phyloP scores from a whole-genome alignment of 2,797 vertebrate species.

The Pygocentrus nattereri region DNA sequence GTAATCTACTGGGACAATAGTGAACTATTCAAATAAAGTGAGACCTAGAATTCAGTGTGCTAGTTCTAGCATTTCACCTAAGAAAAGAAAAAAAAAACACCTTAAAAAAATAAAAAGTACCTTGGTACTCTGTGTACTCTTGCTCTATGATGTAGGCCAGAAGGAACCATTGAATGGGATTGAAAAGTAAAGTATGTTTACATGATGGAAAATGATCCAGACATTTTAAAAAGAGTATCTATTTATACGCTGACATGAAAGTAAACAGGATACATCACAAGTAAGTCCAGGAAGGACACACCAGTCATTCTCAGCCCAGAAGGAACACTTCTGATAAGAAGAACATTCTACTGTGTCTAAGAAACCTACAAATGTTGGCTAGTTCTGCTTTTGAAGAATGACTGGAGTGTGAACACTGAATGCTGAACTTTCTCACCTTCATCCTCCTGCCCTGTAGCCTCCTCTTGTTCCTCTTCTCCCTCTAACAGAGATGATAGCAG shows the following conservation, averaged over 20 bases:
- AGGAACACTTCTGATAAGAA: neutral
- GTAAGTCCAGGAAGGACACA: neutral
- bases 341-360: too few relatives aligned
- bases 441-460: conserved; percentile 46
- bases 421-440: conserved; percentile 47
- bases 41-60: too few relatives aligned
- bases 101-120: conserved; percentile 54
- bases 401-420: too few relatives aligned
- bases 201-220: neutral
- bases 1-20: too few relatives aligned
- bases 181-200: neutral
- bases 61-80: neutral
- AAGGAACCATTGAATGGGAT: conserved; percentile 29
- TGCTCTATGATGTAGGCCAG: conserved; percentile 64
- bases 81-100: neutral
- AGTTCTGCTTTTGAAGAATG: neutral
- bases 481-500: conserved; percentile 21
- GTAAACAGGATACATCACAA: neutral
- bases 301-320: neutral
- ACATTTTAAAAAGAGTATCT: neutral
- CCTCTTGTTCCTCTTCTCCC: conserved; percentile 56
- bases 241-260: neutral
- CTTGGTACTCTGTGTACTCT: conserved; percentile 71
- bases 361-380: too few relatives aligned
- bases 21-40: too few relatives aligned